Conservation (phyloP, 2,113 vertebrate species). For the Pygoscelis antarcticus region DNA sequence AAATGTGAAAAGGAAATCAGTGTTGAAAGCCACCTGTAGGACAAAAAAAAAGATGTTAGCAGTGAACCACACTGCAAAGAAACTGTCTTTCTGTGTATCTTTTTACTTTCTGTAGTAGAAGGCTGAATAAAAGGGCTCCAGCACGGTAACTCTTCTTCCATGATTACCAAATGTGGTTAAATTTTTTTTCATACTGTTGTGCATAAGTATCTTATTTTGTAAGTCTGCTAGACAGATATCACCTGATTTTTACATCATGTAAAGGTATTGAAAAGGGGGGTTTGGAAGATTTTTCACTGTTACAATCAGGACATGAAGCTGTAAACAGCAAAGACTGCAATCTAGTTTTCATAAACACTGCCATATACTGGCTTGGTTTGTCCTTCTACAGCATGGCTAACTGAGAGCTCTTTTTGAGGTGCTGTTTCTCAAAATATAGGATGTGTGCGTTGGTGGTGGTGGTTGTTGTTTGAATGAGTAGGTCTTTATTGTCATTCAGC, state of each 20-base stretch:
- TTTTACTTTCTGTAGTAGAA: neutral
- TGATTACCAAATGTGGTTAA: neutral
- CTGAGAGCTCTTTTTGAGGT: neutral
- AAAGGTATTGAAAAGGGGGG: neutral
- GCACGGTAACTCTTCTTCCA: neutral
- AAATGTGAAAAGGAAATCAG: neutral
- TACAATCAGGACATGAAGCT: neutral
- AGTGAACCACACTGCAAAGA: neutral
- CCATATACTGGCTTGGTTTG: neutral
- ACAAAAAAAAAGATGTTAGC: neutral
- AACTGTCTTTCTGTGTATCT: neutral
- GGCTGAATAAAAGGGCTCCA: neutral
- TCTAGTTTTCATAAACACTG: neutral
- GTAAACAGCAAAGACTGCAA: neutral
- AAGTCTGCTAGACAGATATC: neutral
- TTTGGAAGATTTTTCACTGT: neutral
- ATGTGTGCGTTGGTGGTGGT: accelerated
- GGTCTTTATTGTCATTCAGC: neutral
- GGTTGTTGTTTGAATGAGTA: neutral
- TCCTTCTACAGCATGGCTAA: neutral
- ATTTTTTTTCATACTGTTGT: neutral
- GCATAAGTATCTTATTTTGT: neutral
- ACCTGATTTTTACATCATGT: neutral
- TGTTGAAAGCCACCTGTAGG: neutral
- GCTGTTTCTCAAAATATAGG: neutral